phyloP scores from a whole-genome alignment of 2,113 vertebrate species.

The Saccopteryx leptura region DNA sequence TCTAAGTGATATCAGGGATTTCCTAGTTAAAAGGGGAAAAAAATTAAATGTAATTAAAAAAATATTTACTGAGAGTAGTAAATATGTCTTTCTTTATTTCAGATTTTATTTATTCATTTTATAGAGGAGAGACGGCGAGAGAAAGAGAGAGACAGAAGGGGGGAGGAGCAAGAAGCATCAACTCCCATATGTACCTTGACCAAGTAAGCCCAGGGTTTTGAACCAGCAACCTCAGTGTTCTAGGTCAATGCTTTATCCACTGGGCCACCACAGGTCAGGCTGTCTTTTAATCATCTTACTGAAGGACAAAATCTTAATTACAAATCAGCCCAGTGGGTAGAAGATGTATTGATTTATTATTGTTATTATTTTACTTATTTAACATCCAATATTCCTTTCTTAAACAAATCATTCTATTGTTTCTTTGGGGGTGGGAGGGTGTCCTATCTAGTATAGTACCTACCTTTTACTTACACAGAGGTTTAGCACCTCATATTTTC shows the following conservation, averaged over 20 bases:
- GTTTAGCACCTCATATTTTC: neutral
- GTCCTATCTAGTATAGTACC: neutral
- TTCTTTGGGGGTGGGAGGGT: rapidly evolving
- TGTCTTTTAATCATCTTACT: neutral
- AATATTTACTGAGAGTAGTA: neutral
- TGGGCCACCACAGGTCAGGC: too few relatives aligned
- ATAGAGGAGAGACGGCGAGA: too few relatives aligned
- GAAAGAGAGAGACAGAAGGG: too few relatives aligned
- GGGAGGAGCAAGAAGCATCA: too few relatives aligned
- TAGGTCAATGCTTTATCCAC: too few relatives aligned
- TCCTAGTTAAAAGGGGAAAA: neutral
- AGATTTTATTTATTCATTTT: too few relatives aligned
- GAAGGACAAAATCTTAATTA: conserved; percentile 29
- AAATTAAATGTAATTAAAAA: neutral
- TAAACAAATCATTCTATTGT: neutral
- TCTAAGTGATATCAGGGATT: neutral
- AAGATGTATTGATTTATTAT: neutral
- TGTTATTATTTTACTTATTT: neutral
- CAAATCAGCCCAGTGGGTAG: neutral
- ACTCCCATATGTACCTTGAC: too few relatives aligned
- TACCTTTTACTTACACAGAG: neutral
- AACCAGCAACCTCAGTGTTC: too few relatives aligned
- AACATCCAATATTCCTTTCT: conserved; percentile 12
- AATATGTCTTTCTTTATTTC: neutral
- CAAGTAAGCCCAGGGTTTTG: too few relatives aligned